These are phyloP conservation scores for Pseudeuparius sepicola DNA, from an alignment of 2,888 invertebrate species.

Conservation along the genomic window DNA sequence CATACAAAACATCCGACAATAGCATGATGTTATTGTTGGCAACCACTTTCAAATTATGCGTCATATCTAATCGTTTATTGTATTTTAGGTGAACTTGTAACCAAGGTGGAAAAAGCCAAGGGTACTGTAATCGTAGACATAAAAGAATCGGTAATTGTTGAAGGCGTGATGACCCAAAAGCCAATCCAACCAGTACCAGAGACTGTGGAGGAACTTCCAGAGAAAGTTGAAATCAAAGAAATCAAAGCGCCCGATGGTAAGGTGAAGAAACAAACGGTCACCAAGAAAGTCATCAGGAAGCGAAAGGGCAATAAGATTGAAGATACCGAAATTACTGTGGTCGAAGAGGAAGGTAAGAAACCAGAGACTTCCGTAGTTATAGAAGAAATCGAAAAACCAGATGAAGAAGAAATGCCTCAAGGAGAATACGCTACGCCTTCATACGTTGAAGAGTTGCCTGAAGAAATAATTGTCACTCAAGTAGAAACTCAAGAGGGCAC, in stretches of 20 bases:
- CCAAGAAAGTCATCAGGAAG: slow-evolving; percentile 38
- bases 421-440: slow-evolving; percentile 17
- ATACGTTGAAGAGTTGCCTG: slow-evolving; percentile 27
- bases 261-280: slow-evolving; percentile 29
- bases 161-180: slow-evolving; percentile 30
- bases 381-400: slow-evolving; percentile 24
- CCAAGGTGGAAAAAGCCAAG: slow-evolving; percentile 23
- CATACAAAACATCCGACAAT: slow-evolving; percentile 1
- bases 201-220: slow-evolving; percentile 34
- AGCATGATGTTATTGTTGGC: no score
- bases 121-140: slow-evolving; percentile 27
- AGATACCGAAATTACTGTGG: slow-evolving; percentile 33
- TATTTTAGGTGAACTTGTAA: slow-evolving; percentile 27
- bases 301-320: slow-evolving; percentile 33
- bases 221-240: slow-evolving; percentile 36
- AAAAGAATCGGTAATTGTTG: slow-evolving; percentile 28
- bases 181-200: slow-evolving; percentile 24
- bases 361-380: slow-evolving; percentile 28
- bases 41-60: not conserved
- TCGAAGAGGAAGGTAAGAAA: slow-evolving; percentile 34
- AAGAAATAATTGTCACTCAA: slow-evolving; percentile 28
- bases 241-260: slow-evolving; percentile 28
- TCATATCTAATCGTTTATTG: not conserved
- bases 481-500: slow-evolving; percentile 25
- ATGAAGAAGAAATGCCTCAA: slow-evolving; percentile 19